Evolutionary conservation across 1,140 invertebrate genomes (phyloP).

Genomic region (Ectropis grisescens): DNA sequence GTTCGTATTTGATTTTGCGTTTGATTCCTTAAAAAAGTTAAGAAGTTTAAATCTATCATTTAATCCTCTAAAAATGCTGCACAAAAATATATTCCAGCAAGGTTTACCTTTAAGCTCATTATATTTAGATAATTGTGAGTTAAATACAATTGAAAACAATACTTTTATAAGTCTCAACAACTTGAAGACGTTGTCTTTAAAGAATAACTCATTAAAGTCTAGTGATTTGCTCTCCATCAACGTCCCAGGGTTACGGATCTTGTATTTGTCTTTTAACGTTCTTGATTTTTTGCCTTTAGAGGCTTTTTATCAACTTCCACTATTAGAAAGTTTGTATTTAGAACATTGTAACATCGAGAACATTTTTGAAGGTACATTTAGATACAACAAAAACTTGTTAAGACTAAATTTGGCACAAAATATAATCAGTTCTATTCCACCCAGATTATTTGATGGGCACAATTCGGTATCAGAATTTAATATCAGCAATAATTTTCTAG

Average conservation of each 20-base stretch:
- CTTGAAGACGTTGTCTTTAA: constrained; percentile 73
- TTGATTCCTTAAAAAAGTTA: constrained; percentile 74
- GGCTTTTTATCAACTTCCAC: constrained; percentile 48
- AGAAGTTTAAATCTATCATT: constrained; percentile 76
- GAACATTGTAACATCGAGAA: constrained; percentile 61
- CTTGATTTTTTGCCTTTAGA: constrained; percentile 48
- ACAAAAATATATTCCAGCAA: constrained; percentile 75
- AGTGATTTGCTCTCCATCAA: constrained; percentile 77
- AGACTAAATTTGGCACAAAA: constrained; percentile 58
- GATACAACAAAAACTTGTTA: constrained; percentile 44
- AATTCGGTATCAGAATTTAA: constrained; percentile 52
- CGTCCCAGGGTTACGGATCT: constrained; percentile 75
- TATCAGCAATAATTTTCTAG: constrained; percentile 58
- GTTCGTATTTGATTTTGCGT: constrained; percentile 74
- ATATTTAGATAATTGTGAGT: constrained; percentile 72
- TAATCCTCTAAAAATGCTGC: constrained; percentile 74
- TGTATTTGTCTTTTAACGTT: constrained; percentile 50
- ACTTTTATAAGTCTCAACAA: constrained; percentile 73
- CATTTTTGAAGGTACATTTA: constrained; percentile 51
- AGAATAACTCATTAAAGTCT: constrained; percentile 79
- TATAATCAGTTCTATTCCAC: constrained; percentile 46
- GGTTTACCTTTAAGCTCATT: constrained; percentile 73
- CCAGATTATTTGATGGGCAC: constrained; percentile 34
- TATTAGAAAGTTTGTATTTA: constrained; percentile 51
- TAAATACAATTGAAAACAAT: constrained; percentile 71